Evolutionary conservation across 2,888 invertebrate species (phyloP).

Genomic region (Oligia strigilis): DNA sequence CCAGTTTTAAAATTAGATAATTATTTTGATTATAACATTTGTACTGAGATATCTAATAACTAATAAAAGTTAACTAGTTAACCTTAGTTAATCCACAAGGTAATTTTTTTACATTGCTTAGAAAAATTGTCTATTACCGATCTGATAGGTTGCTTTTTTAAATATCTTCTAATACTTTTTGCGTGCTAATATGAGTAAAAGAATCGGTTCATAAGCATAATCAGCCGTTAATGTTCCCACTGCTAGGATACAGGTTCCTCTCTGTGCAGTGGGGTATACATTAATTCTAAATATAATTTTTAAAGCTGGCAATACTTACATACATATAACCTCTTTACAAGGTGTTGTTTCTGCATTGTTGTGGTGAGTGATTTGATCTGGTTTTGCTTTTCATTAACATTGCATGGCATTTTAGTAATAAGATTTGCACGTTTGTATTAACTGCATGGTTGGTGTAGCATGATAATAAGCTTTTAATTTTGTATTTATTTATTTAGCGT

Average conservation of each 20-base stretch:
- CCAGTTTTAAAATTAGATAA: slow-evolving; percentile 28
- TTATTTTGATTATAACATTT: background rate
- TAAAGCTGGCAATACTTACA: slow-evolving; percentile 47
- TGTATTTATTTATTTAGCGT: background rate
- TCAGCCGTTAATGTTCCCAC: background rate
- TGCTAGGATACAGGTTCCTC: no score
- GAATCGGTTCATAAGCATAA: background rate
- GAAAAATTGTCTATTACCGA: background rate
- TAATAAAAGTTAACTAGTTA: background rate
- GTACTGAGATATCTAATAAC: background rate
- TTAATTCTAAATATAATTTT: slow-evolving; percentile 6
- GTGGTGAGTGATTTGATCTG: slow-evolving; percentile 78
- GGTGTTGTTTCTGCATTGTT: slow-evolving; percentile 60
- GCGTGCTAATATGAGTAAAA: background rate
- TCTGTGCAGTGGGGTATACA: background rate
- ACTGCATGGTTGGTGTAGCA: slow-evolving; percentile 26
- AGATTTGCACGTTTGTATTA: slow-evolving; percentile 35
- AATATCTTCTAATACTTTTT: background rate
- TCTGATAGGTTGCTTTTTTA: background rate
- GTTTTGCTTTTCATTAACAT: slow-evolving; percentile 64
- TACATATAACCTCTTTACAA: slow-evolving; percentile 26
- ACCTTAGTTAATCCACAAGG: background rate
- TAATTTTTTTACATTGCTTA: background rate
- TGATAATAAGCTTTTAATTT: background rate
- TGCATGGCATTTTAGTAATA: slow-evolving; percentile 55